These are phyloP conservation scores for Aethes cnicana DNA, from an alignment of 2,888 invertebrate species.

Conservation along the genomic window DNA sequence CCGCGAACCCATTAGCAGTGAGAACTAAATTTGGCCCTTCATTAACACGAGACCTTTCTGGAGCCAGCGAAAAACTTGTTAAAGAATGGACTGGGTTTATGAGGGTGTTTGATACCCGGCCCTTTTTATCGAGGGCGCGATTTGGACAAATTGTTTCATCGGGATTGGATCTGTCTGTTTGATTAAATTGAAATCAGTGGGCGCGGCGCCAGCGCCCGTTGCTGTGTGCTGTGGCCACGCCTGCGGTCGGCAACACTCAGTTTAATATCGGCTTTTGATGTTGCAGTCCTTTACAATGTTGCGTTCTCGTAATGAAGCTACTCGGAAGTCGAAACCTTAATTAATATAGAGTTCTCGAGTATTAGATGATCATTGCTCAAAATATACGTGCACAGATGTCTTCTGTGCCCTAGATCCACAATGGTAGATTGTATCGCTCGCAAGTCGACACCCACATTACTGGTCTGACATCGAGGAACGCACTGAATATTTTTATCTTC, in stretches of 20 bases:
- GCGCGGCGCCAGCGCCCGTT: neutral
- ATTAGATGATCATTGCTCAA: too few relatives aligned
- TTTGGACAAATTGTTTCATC: slow-evolving; percentile 28
- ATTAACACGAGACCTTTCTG: slow-evolving; percentile 38
- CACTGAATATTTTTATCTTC: too few relatives aligned
- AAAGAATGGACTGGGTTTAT: slow-evolving; percentile 38
- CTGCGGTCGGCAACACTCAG: neutral
- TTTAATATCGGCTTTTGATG: neutral
- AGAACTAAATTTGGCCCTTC: slow-evolving; percentile 45
- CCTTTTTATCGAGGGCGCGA: slow-evolving; percentile 23
- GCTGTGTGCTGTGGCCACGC: neutral
- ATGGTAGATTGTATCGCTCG: too few relatives aligned
- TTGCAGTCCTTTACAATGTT: too few relatives aligned
- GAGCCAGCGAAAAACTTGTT: slow-evolving; percentile 35
- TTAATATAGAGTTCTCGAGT: too few relatives aligned
- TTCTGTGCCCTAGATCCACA: too few relatives aligned
- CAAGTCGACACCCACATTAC: too few relatives aligned
- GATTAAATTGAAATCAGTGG: slow-evolving; percentile 17
- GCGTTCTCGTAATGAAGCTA: too few relatives aligned
- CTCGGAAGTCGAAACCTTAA: too few relatives aligned
- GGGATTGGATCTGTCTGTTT: slow-evolving; percentile 29
- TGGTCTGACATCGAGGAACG: too few relatives aligned
- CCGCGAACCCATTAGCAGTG: slow-evolving; percentile 39
- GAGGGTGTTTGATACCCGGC: slow-evolving; percentile 34
- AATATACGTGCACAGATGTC: too few relatives aligned